These are phyloP conservation scores for Eristalinus sepulchralis DNA, from an alignment of 2,888 invertebrate species.

Conservation along the genomic window DNA sequence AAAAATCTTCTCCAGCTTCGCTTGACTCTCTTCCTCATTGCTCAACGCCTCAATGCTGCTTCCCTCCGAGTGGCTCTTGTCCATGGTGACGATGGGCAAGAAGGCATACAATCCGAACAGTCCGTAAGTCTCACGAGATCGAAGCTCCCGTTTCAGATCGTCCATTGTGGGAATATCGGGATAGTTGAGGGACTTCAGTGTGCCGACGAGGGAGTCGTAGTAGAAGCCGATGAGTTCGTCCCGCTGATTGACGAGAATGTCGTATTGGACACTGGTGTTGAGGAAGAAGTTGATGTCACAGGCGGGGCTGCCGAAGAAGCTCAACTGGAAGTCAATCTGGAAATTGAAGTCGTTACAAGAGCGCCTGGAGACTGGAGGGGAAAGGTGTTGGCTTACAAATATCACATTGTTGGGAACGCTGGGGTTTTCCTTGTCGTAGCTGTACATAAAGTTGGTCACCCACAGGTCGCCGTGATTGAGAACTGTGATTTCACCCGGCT, in stretches of 20 bases:
- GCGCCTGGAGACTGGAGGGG: not conserved
- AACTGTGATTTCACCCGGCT: constrained; percentile 77
- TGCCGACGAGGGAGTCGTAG: constrained; percentile 73
- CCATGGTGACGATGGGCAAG: constrained; percentile 76
- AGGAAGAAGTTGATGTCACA: constrained; percentile 78
- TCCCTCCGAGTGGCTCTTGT: constrained; percentile 74
- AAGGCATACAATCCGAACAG: constrained; percentile 76
- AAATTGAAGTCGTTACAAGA: not conserved
- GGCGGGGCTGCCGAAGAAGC: constrained; percentile 76
- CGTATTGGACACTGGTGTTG: constrained; percentile 74
- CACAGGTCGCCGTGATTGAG: constrained; percentile 83
- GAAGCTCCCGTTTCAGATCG: constrained; percentile 75
- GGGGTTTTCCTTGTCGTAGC: constrained; percentile 72
- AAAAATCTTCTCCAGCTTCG: constrained; percentile 74
- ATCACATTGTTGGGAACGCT: constrained; percentile 72
- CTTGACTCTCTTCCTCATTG: constrained; percentile 71
- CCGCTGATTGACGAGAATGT: constrained; percentile 73
- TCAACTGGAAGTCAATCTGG: constrained; percentile 74
- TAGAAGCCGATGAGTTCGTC: constrained; percentile 75
- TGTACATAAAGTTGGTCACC: constrained; percentile 81
- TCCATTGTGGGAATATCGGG: constrained; percentile 75
- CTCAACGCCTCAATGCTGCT: constrained; percentile 74
- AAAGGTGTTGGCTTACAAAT: constrained; percentile 77
- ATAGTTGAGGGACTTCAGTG: constrained; percentile 74
- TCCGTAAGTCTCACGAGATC: constrained; percentile 76